These are phyloP conservation scores for Machimus atricapillus DNA, from an alignment of 2,888 invertebrate species.

Conservation along the genomic window DNA sequence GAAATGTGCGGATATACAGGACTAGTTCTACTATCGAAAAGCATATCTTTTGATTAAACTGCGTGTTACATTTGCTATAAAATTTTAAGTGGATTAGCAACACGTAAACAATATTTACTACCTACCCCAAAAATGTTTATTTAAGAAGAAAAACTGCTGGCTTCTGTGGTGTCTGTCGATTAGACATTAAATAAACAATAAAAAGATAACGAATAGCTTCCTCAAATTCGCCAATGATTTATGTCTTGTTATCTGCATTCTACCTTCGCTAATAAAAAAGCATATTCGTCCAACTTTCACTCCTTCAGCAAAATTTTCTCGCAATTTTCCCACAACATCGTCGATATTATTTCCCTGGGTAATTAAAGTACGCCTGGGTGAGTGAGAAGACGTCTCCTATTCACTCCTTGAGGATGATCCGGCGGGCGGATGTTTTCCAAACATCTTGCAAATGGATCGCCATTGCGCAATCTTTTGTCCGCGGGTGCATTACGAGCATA, in stretches of 20 bases:
- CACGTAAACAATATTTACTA: not conserved
- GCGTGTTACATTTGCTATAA: too few species aligned
- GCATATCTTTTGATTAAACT: too few species aligned
- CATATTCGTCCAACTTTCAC: not conserved
- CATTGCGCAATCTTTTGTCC: not conserved
- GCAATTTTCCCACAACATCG: conserved; percentile 7
- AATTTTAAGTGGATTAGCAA: not conserved
- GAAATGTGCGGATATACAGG: too few species aligned
- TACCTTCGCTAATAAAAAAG: not conserved
- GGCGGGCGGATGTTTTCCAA: not conserved
- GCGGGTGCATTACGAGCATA: not conserved
- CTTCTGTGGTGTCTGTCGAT: not conserved
- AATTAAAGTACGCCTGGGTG: conserved; percentile 1
- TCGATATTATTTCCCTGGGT: not conserved
- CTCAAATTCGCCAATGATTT: not conserved
- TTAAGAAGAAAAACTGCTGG: not conserved
- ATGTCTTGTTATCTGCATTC: not conserved
- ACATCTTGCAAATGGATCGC: not conserved
- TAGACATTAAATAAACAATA: not conserved
- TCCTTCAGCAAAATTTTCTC: not conserved
- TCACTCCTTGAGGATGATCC: not conserved
- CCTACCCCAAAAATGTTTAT: not conserved
- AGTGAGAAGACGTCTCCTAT: not conserved
- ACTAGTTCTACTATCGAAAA: too few species aligned
- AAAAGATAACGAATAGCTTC: not conserved